Evolutionary conservation across 2,888 invertebrate species (phyloP).

Genomic region (Lapara coniferarum): DNA sequence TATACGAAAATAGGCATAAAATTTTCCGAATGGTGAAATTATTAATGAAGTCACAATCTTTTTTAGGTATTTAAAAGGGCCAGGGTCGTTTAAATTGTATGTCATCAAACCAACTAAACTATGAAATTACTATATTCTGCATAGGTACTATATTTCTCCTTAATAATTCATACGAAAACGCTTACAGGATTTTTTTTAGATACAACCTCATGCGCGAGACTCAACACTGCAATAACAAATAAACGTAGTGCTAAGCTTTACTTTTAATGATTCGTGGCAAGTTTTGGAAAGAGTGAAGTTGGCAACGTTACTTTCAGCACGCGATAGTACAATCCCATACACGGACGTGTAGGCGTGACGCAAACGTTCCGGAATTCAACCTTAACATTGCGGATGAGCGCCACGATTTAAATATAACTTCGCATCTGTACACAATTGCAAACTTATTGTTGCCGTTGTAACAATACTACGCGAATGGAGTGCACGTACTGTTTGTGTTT

Average conservation of each 20-base stretch:
- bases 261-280: not conserved
- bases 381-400: constrained; percentile 80
- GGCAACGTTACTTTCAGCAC: not conserved
- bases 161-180: too few species aligned
- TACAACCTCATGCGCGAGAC: too few species aligned
- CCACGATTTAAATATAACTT: constrained; percentile 76
- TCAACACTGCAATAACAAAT: not conserved
- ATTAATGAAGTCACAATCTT: too few species aligned
- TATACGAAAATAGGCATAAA: too few species aligned
- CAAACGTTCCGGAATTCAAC: constrained; percentile 75
- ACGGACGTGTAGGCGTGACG: constrained; percentile 61
- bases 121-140: too few species aligned
- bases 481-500: constrained; percentile 36
- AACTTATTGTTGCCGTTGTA: constrained; percentile 36
- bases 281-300: constrained; percentile 19
- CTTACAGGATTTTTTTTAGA: not conserved
- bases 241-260: not conserved
- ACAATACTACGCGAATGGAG: constrained; percentile 51
- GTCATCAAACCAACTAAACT: too few species aligned
- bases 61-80: too few species aligned
- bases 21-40: too few species aligned
- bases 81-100: too few species aligned
- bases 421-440: constrained; percentile 53
- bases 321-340: constrained; percentile 47
- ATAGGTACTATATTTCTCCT: too few species aligned